Base-by-base conservation (phyloP, 2,797 vertebrate genomes). In the Bovichtus variegatus region DNA sequence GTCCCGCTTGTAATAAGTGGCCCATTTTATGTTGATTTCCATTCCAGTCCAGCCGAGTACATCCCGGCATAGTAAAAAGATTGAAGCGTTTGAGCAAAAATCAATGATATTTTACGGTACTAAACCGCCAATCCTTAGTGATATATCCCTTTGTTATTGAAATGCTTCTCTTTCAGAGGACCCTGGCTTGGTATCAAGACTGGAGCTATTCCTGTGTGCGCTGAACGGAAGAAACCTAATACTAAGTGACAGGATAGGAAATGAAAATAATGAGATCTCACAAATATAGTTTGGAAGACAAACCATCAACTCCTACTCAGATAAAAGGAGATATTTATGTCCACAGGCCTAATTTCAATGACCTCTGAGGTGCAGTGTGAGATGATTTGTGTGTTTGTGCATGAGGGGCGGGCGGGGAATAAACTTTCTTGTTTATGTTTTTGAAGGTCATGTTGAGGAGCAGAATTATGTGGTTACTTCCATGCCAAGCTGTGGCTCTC, bases 201-300 rank as follows among this genome's bases (percentile, higher is more conserved):
- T 54, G 71, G 65, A 88, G 83, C 86, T 85, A 87, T 90, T 90
- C 84, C 81, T 86, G 87, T 88, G 85, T 69, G 75, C 74, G 77
- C 75, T 72, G 81, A 88, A 82, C 43, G 63, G 71, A 82, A 80
- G 84, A 80, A 90, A 90, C 76, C 74, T 91, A 88, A 94, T 90
- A 84, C 80, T 90, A 94, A 93, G 87, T 93, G 93, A 93, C 92
- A 90, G 86, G 83, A 82, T 68, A 89, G 89, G 89, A 91, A 90
- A 94, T 90, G 89, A 87, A 93, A 92, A 94, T 94, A 95, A 95
- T 90, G 91, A 92, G 86, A 84, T 80, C 87, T 89, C 89, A 86
- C 85, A 85, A 93, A 91, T 90, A 84, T 88, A 87, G 85, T 84
- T 82, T 68, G 68, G 82, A 65, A 89, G 68, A 85, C 87, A 81